Evolutionary conservation across 2,797 vertebrate genomes (phyloP), one percentile per base, ranked within the genome.

Genomic region (Fratercula arctica): DNA sequence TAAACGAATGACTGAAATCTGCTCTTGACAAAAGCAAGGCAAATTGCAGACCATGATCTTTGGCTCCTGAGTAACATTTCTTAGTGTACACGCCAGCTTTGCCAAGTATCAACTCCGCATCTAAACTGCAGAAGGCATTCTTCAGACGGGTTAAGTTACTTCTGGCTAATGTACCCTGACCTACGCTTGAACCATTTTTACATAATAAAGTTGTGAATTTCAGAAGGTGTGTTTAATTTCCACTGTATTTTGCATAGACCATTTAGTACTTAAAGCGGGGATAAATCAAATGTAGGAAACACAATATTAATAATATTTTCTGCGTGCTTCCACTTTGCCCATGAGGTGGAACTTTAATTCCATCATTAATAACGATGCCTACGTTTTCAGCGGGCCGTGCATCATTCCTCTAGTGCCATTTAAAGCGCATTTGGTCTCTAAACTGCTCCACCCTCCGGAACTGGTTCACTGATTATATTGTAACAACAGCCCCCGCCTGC

Each of bases 291-390:
- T 28, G 35, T 45, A 74, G 95, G 95, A 93, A 96, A 93, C 70
- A 95, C 91, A 87, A 85, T 96, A 97, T 97, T 96, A 97, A 91
- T 95, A 93, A 70, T 88, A 94, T 95, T 95, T 97, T 93, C 94
- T 69, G n/a, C 45, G 46, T 66, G 91, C 89, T 79, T 95, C 70
- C 91, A 78, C 77, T 96, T 95, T 95, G 93, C 75, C 92, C 96
- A 95, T 91, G 96, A 92, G 83, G 95, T 93, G 81, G 85, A 96
- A 96, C 89, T 84, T 97, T 97, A 98, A 98, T 98, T 98, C 95
- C 67, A 95, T 60, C 96, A 94, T 98, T 97, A 98, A 97, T 97
- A 98, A 98, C 16, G 56, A 93, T 92, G 90, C 68, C 93, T 90
- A 86, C 85, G 90, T 93, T 96, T 96, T 92, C 69, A 92, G 89